Conservation (phyloP, 1,140 invertebrate genomes). For the Oedothorax gibbosus region DNA sequence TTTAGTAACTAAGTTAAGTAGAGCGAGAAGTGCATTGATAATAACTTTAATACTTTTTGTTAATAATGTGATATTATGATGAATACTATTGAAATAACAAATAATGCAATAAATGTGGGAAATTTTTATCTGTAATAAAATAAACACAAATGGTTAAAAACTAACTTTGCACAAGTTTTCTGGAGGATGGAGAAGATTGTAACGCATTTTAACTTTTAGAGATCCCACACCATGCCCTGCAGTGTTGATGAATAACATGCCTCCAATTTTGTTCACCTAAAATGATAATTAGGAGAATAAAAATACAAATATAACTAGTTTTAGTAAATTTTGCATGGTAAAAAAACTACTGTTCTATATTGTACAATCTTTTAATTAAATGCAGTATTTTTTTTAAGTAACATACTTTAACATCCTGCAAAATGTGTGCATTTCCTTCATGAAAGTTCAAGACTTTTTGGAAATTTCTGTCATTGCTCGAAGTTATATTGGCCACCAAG, state of each 20-base stretch:
- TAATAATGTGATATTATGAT: too few species aligned
- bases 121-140: too few species aligned
- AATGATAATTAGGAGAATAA: neutral
- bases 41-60: too few species aligned
- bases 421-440: constrained; percentile 61
- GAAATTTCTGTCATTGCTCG: constrained; percentile 48
- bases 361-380: neutral
- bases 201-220: constrained; percentile 67
- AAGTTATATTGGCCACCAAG: constrained; percentile 61
- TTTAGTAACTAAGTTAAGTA: too few species aligned
- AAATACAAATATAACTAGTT: neutral
- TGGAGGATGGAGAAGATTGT: constrained; percentile 65
- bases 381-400: neutral
- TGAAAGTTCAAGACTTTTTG: constrained; percentile 56
- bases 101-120: too few species aligned
- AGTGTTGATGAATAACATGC: constrained; percentile 66
- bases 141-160: neutral
- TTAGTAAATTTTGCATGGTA: neutral
- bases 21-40: too few species aligned
- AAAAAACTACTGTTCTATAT: neutral
- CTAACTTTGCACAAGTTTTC: constrained; percentile 64
- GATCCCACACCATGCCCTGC: constrained; percentile 67
- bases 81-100: too few species aligned
- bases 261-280: constrained; percentile 59
- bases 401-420: constrained; percentile 62